Evolutionary conservation across 2,797 vertebrate genomes (phyloP).

Genomic region (Lateolabrax maculatus): DNA sequence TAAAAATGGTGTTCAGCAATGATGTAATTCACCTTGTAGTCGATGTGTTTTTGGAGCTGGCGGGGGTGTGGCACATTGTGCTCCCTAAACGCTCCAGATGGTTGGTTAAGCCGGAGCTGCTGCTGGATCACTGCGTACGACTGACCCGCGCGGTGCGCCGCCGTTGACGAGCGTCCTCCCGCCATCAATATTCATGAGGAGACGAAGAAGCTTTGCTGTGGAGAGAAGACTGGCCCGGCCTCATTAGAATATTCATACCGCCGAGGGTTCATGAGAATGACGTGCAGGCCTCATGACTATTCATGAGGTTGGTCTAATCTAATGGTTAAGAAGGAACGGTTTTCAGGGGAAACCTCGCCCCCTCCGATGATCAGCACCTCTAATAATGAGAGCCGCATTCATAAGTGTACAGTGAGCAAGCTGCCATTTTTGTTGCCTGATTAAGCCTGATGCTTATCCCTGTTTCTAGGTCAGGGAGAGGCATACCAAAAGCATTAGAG

Average conservation of each 20-base stretch:
- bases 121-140: slow-evolving; percentile 60
- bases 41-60: background rate
- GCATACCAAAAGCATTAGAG: slow-evolving; percentile 51
- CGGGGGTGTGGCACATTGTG: slow-evolving; percentile 32
- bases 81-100: slow-evolving; percentile 75
- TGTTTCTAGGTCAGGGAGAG: slow-evolving; percentile 72
- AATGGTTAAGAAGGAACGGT: slow-evolving; percentile 47
- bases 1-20: slow-evolving; percentile 5
- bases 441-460: slow-evolving; percentile 64
- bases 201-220: slow-evolving; percentile 50
- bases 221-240: slow-evolving; percentile 47
- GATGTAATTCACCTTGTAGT: slow-evolving; percentile 32
- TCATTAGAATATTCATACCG: slow-evolving; percentile 83
- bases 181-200: slow-evolving; percentile 81
- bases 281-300: slow-evolving; percentile 74
- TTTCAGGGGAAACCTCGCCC: slow-evolving; percentile 25
- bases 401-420: slow-evolving; percentile 50
- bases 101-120: slow-evolving; percentile 56
- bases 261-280: slow-evolving; percentile 66
- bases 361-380: slow-evolving; percentile 42
- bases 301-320: slow-evolving; percentile 72
- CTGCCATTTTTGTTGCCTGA: slow-evolving; percentile 64
- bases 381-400: slow-evolving; percentile 55
- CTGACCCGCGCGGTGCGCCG: slow-evolving; percentile 41
- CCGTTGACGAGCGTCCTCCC: slow-evolving; percentile 32